Conservation (phyloP, 2,113 vertebrate species). For the Siniperca knerii region DNA sequence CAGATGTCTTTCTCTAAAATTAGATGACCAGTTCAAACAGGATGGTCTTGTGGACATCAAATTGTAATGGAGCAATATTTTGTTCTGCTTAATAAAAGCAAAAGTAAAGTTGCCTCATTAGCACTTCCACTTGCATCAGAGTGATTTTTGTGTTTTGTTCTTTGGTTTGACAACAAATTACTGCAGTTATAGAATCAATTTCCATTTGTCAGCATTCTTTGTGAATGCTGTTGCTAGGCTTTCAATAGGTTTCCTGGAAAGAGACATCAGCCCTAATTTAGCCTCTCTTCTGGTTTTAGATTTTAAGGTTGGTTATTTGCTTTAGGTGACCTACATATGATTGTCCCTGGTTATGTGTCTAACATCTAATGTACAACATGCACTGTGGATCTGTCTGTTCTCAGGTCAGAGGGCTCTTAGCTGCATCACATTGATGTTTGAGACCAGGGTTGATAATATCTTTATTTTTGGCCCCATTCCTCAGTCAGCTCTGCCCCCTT, state of each 20-base stretch:
- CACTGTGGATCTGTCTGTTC: not conserved
- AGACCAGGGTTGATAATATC: not conserved
- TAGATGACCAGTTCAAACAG: not conserved
- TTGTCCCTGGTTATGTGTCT: not conserved
- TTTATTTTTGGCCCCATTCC: no score
- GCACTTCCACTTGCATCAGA: no score
- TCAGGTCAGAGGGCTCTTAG: not conserved
- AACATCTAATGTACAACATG: not conserved
- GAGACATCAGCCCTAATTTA: not conserved
- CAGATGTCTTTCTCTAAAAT: not conserved
- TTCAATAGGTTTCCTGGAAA: not conserved
- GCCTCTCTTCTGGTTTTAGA: not conserved
- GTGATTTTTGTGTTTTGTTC: not conserved
- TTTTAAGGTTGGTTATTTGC: not conserved
- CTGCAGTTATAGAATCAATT: not conserved
- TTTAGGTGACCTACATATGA: not conserved
- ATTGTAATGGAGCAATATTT: not conserved
- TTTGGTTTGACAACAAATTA: not conserved
- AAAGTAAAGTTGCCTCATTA: not conserved
- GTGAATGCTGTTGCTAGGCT: not conserved
- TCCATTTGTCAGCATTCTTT: not conserved
- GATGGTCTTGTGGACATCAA: not conserved
- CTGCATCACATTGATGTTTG: not conserved
- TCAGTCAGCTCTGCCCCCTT: no score
- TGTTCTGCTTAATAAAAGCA: not conserved